Evolutionary conservation across 1,140 invertebrate genomes (phyloP).

Genomic region (Trichomalopsis sarcophagae): DNA sequence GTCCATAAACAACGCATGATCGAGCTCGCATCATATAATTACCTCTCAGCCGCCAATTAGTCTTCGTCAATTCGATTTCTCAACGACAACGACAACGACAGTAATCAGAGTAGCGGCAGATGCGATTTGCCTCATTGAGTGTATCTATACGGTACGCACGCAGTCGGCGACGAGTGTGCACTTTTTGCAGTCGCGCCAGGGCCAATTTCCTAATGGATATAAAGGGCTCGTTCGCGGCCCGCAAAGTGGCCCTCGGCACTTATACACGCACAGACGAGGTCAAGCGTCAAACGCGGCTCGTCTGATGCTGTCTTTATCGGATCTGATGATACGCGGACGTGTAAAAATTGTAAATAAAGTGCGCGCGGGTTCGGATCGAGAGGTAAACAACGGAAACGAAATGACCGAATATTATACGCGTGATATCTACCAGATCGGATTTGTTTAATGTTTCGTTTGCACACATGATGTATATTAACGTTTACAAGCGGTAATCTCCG

Average conservation of each 20-base stretch:
- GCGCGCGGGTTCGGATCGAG: background rate
- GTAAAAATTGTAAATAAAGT: no score
- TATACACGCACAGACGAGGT: background rate
- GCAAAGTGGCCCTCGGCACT: slow-evolving; percentile 17
- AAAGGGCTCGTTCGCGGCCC: slow-evolving; percentile 9
- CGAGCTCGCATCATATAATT: background rate
- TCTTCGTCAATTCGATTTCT: slow-evolving; percentile 30
- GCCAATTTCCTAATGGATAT: slow-evolving; percentile 42
- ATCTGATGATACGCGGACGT: no score
- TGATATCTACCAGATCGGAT: no score
- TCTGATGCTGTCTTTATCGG: background rate
- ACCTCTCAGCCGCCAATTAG: slow-evolving; percentile 9
- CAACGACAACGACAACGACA: background rate
- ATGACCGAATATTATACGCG: background rate
- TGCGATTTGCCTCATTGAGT: slow-evolving; percentile 38
- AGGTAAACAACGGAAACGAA: background rate
- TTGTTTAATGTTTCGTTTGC: no score
- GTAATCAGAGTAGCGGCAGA: slow-evolving; percentile 22
- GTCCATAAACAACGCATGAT: background rate
- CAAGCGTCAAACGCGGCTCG: background rate
- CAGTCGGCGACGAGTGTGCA: background rate
- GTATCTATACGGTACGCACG: no score
- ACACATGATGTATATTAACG: no score
- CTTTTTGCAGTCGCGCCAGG: background rate
- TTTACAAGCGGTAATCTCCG: background rate